These are phyloP conservation scores for Diprion similis DNA, from an alignment of 1,140 invertebrate species.

Conservation along the genomic window DNA sequence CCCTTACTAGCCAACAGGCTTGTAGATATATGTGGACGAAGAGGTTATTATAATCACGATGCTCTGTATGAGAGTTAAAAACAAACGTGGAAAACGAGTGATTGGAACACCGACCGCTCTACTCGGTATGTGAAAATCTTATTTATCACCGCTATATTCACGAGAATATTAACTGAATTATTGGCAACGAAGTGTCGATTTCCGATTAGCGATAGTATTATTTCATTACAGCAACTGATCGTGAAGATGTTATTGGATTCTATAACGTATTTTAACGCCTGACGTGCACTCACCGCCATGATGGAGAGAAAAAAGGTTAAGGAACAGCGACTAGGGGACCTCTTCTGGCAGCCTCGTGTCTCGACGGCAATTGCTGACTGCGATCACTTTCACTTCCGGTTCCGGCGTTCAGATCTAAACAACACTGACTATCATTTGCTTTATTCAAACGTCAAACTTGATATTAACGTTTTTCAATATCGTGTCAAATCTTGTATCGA, in stretches of 20 bases:
- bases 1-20: no score
- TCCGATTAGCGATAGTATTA: background rate
- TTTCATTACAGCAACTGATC: conserved; percentile 29
- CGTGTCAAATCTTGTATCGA: background rate
- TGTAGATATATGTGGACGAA: no score
- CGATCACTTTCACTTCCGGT: background rate
- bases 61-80: conserved; percentile 22
- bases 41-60: conserved; percentile 27
- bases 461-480: background rate
- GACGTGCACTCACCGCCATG: conserved; percentile 52
- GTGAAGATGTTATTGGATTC: conserved; percentile 37
- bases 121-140: background rate
- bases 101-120: background rate
- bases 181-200: background rate
- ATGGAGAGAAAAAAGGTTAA: conserved; percentile 34
- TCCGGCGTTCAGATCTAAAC: background rate
- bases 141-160: background rate
- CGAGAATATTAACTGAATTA: background rate
- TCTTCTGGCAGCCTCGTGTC: conserved; percentile 19
- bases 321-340: conserved; percentile 23
- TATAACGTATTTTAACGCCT: conserved; percentile 19
- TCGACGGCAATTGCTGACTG: background rate
- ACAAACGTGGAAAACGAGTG: conserved; percentile 23
- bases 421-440: background rate
- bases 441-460: background rate